Percentiles rank a stretch among this genome's conserved stretches.
Conservation (phyloP, 2,888 invertebrate species). For the Drosophila falleni region DNA sequence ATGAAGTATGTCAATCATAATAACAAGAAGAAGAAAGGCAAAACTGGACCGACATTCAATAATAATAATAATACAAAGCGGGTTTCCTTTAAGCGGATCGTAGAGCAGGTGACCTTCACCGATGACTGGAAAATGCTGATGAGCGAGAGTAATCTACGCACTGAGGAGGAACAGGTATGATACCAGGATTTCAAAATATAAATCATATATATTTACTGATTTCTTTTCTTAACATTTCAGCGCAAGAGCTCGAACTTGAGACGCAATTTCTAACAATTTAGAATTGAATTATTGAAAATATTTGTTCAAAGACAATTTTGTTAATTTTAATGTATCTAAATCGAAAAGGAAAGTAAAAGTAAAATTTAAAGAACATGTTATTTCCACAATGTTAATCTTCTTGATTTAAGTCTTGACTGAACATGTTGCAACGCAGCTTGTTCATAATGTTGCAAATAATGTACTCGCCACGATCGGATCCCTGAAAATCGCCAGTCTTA, state of each 20-base stretch:
- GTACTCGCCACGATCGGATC: conserved; percentile 63
- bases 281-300: conserved; percentile 1
- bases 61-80: conserved; percentile 23
- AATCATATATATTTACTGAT: not conserved
- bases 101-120: conserved; percentile 58
- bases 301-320: conserved; percentile 20
- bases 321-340: conserved; percentile 40
- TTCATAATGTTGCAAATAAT: conserved; percentile 72
- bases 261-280: conserved; percentile 50
- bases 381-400: not conserved
- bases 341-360: conserved; percentile 13
- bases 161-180: conserved; percentile 70
- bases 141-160: conserved; percentile 40
- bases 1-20: conserved; percentile 58
- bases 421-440: conserved; percentile 51
- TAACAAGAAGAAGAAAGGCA: conserved; percentile 43
- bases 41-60: not conserved
- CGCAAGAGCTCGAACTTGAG: conserved; percentile 25
- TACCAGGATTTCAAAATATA: not conserved
- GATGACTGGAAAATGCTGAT: conserved; percentile 58
- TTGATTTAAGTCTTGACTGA: conserved; percentile 11
- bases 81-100: conserved; percentile 56
- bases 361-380: conserved; percentile 23
- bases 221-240: conserved; percentile 28
- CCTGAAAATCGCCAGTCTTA: conserved; percentile 69